Conservation (phyloP, 2,113 vertebrate species). For the Motacilla tschutschensis region DNA sequence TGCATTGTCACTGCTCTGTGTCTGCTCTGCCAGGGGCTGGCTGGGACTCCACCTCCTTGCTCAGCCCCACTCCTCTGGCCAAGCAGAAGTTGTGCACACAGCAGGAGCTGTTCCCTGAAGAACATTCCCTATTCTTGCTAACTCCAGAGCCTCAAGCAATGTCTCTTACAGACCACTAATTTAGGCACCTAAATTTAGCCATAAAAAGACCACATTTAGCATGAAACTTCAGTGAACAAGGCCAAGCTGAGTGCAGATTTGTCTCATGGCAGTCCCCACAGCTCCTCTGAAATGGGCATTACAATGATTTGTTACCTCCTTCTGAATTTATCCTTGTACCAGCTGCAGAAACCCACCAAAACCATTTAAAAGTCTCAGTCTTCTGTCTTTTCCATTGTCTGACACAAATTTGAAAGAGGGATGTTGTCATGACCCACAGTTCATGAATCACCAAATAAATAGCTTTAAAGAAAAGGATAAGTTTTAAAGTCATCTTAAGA, state of each 20-base stretch:
- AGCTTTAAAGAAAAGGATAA: not conserved
- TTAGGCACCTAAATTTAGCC: constrained; percentile 35
- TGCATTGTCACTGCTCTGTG: rapidly evolving
- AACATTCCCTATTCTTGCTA: not conserved
- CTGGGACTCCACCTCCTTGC: not conserved
- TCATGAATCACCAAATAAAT: not conserved
- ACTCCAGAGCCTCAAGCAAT: not conserved
- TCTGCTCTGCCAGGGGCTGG: not conserved
- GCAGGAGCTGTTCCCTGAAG: not conserved
- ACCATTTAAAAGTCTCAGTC: not conserved
- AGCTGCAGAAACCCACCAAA: not conserved
- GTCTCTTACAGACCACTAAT: constrained; percentile 22
- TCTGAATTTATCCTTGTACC: not conserved
- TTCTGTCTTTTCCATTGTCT: not conserved
- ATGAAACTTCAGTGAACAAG: not conserved
- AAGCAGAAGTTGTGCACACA: not conserved
- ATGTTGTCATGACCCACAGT: not conserved
- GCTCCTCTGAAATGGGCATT: not conserved
- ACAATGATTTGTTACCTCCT: not conserved
- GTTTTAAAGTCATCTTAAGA: not conserved
- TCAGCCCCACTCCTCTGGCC: not conserved
- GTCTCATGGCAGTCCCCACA: not conserved
- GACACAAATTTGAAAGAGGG: not conserved
- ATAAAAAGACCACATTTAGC: not conserved
- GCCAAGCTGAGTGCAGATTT: not conserved